Percentiles rank a stretch among this genome's conserved stretches.
These are phyloP conservation scores for Nyctereutes procyonoides DNA, from an alignment of 2,113 vertebrate species.

Conservation along the genomic window DNA sequence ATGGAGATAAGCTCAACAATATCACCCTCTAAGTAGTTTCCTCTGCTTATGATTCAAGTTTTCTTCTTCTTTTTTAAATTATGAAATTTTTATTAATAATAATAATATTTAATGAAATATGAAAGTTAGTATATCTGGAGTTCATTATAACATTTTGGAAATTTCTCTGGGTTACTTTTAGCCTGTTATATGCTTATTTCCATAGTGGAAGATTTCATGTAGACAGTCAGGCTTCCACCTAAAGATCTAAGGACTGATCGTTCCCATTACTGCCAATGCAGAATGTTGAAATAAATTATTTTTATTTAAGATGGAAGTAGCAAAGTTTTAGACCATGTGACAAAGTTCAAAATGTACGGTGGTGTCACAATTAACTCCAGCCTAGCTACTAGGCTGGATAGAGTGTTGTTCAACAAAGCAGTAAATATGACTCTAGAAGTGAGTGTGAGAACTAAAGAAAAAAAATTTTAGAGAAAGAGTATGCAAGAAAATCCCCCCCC, in stretches of 20 bases:
- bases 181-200: not conserved
- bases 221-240: not conserved
- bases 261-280: not conserved
- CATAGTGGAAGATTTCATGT: not conserved
- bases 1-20: not conserved
- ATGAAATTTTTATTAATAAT: not conserved
- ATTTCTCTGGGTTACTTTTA: not conserved
- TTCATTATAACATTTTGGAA: not conserved
- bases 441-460: not conserved
- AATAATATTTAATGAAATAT: not conserved
- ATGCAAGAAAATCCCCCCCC: not conserved
- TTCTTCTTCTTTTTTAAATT: not conserved
- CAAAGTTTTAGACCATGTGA: not conserved
- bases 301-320: not conserved
- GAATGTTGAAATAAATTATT: not conserved
- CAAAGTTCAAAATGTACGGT: not conserved
- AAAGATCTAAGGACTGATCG: not conserved
- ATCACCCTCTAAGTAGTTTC: not conserved
- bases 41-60: not conserved
- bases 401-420: not conserved
- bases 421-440: not conserved
- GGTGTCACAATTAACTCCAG: not conserved
- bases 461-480: not conserved
- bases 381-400: not conserved
- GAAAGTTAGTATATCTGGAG: not conserved